phyloP scores from a whole-genome alignment of 2,113 vertebrate genomes.

The Capreolus pygargus region DNA sequence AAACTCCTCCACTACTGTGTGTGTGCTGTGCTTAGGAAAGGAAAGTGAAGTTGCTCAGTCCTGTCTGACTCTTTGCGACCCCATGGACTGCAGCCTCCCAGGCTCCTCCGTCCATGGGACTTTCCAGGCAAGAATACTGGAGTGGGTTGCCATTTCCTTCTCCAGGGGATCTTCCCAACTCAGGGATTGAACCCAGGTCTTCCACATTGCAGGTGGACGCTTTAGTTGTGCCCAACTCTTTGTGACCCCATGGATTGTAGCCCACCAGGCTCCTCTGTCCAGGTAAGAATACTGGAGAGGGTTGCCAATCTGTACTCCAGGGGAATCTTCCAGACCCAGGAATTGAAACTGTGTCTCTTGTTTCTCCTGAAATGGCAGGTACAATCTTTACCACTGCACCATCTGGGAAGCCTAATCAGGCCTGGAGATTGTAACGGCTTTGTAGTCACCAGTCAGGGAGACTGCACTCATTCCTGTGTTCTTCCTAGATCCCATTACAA shows the following conservation, averaged over 20 bases:
- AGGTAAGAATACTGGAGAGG: neutral
- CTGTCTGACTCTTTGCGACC: no score
- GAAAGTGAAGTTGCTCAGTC: no score
- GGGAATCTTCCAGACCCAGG: neutral
- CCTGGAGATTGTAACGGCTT: neutral
- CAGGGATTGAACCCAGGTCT: no score
- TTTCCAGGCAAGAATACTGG: no score
- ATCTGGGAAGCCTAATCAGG: neutral
- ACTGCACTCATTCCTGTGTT: fast-evolving
- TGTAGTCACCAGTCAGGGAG: neutral
- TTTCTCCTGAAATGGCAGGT: neutral
- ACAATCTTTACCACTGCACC: neutral
- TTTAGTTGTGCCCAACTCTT: neutral
- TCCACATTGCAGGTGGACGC: no score
- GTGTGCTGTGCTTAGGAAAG: neutral
- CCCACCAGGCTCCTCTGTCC: neutral
- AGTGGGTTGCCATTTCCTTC: no score
- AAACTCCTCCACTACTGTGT: neutral
- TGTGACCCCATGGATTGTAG: neutral
- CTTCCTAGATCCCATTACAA: neutral
- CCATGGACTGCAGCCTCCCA: no score
- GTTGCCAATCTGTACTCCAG: neutral
- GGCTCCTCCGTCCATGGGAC: no score
- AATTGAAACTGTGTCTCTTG: neutral
- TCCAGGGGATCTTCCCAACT: no score